A percentile compares a stretch with the other conserved stretches of the same genome.
Conservation (phyloP, 2,888 invertebrate species). For the Polia nebulosa region DNA sequence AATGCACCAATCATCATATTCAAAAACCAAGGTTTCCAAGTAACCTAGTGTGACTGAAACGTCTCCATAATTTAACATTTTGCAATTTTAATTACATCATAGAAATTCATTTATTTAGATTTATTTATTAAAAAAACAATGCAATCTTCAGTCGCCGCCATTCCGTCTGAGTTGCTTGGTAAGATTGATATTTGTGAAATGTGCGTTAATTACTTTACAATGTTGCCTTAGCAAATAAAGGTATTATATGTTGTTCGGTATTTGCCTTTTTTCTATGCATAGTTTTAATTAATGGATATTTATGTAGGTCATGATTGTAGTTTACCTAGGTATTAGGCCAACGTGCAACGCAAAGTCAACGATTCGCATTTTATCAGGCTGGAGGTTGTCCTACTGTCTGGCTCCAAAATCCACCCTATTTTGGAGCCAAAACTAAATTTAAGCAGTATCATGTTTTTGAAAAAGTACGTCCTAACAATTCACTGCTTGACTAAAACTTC, state of each 20-base stretch:
- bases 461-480: too few relatives aligned
- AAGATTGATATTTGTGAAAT: slow-evolving; percentile 50
- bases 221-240: slow-evolving; percentile 50
- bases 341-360: neutral
- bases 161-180: slow-evolving; percentile 48
- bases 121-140: slow-evolving; percentile 36
- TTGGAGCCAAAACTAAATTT: too few relatives aligned
- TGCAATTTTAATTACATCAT: slow-evolving; percentile 46
- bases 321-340: neutral
- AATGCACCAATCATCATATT: slow-evolving; percentile 37
- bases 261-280: slow-evolving; percentile 46
- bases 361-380: neutral
- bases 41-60: slow-evolving; percentile 28
- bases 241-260: slow-evolving; percentile 38
- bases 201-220: slow-evolving; percentile 35
- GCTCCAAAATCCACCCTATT: too few relatives aligned
- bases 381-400: too few relatives aligned
- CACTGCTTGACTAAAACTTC: too few relatives aligned
- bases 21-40: slow-evolving; percentile 28
- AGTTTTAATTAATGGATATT: slow-evolving; percentile 21
- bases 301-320: slow-evolving; percentile 38
- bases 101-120: slow-evolving; percentile 53
- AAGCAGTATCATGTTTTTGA: too few relatives aligned
- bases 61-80: slow-evolving; percentile 55
- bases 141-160: slow-evolving; percentile 49